Base-by-base conservation (phyloP, 2,888 invertebrate species). In the Auanema freiburgensis region DNA sequence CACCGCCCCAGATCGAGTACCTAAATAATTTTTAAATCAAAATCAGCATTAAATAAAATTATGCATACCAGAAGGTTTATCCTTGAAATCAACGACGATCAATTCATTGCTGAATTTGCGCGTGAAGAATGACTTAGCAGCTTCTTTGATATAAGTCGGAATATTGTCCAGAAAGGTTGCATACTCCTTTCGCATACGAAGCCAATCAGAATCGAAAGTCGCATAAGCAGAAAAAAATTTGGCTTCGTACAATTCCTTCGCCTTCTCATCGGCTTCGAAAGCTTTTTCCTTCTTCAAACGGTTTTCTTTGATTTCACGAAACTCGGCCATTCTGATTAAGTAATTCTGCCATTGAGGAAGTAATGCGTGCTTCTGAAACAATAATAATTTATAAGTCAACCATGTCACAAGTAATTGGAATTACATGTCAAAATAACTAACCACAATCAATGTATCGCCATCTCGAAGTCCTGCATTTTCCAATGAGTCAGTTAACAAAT, bases 401-500 rank as follows among this genome's bases (percentile, higher is more conserved):
- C 55, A n/a, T n/a, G n/a, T n/a, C n/a, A n/a, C n/a, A n/a, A n/a
- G n/a, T n/a, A n/a, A 57, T 57, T 11, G 46, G 57, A 57, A 57
- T 57, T 18, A 57, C 46, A 57, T 57, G 57, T 57, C 57, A 52
- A n/a, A n/a, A n/a, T n/a, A n/a, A n/a, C n/a, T n/a, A n/a, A n/a
- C n/a, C n/a, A n/a, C n/a, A n/a, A n/a, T 57, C 18, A 57, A 57
- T n/a, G 57, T 57, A 51, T 57, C 57, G 44, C 23, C 12, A 57
- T 57, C 57, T 57, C 21, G 14, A 51, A 57, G 57, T 57, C 57
- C 57, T 57, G 46, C 57, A 57, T 50, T 50, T 57, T 57, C 11
- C 57, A 57, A 57, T 57, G 57, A 57, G 21, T n/a, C 49, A 57
- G 46, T 57, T 50, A 57, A 57, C 49, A 57, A 57, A 52, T 57